phyloP scores from a whole-genome alignment of 2,113 vertebrate species.

The Labrus mixtus region DNA sequence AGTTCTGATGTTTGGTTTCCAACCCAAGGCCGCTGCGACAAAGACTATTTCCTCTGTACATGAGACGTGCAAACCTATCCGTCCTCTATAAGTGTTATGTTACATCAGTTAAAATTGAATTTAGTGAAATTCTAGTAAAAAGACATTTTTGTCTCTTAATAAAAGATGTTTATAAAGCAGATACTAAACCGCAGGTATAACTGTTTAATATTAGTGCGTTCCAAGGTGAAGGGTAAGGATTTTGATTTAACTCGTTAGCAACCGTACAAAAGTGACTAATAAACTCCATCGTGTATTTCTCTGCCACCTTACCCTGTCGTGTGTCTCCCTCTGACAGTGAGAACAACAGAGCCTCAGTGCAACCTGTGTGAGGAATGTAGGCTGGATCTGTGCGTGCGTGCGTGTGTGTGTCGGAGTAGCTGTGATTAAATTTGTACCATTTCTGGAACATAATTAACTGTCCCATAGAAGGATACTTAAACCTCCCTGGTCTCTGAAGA shows the following conservation, averaged over 20 bases:
- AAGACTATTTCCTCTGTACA: too few species aligned
- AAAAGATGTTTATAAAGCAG: too few species aligned
- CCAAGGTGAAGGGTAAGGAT: neutral
- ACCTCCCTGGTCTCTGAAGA: slow-evolving; percentile 1
- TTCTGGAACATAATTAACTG: slow-evolving; percentile 56
- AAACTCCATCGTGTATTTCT: neutral
- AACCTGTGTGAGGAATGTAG: slow-evolving; percentile 62
- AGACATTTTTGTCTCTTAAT: too few species aligned
- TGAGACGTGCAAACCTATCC: too few species aligned
- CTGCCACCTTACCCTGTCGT: slow-evolving; percentile 8
- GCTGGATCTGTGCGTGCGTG: neutral
- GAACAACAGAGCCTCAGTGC: slow-evolving; percentile 43
- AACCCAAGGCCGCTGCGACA: too few species aligned
- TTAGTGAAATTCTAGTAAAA: too few species aligned
- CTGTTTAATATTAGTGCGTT: too few species aligned
- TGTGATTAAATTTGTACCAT: slow-evolving; percentile 61
- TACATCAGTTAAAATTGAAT: too few species aligned
- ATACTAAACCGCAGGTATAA: too few species aligned
- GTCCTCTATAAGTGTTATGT: too few species aligned
- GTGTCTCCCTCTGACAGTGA: slow-evolving; percentile 16
- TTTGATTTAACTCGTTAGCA: neutral
- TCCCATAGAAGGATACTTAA: neutral
- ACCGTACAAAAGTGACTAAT: neutral
- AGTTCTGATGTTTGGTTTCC: too few species aligned
- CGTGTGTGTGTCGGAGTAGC: slow-evolving; percentile 16